phyloP scores from a whole-genome alignment of 2,797 vertebrate species.

The Notolepis coatsorum region DNA sequence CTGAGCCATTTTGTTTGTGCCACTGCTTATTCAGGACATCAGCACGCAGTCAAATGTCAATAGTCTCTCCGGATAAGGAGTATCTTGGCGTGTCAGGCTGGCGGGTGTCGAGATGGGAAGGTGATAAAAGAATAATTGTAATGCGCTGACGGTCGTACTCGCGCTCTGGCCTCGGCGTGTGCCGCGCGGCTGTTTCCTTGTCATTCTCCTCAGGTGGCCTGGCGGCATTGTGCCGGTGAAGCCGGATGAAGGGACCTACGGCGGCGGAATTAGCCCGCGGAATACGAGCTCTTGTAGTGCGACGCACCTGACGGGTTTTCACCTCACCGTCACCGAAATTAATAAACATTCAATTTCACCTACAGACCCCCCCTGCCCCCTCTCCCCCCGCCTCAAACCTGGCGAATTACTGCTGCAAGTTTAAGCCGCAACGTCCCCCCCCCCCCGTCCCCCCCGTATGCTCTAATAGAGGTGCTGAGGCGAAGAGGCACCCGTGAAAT shows the following conservation, averaged over 20 bases:
- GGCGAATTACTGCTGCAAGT: conserved; percentile 60
- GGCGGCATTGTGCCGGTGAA: conserved; percentile 63
- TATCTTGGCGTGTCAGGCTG: conserved; percentile 70
- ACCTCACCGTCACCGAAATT: conserved; percentile 63
- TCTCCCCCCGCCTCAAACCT: conserved; percentile 47
- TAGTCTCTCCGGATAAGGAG: conserved; percentile 74
- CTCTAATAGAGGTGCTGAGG: conserved; percentile 70
- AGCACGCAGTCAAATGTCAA: conserved; percentile 68
- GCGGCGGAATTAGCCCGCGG: conserved; percentile 67
- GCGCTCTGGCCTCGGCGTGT: conserved; percentile 42
- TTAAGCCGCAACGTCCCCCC: conserved; percentile 59
- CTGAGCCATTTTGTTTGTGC: conserved; percentile 15
- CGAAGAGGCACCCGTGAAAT: conserved; percentile 72
- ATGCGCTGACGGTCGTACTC: conserved; percentile 68
- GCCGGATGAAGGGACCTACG: conserved; percentile 64
- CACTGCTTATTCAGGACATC: conserved; percentile 68
- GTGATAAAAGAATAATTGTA: conserved; percentile 67
- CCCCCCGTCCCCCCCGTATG: conserved; percentile 36
- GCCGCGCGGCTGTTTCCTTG: conserved; percentile 62
- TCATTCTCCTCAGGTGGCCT: conserved; percentile 63
- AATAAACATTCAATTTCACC: conserved; percentile 73
- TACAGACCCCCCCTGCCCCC: too few relatives aligned
- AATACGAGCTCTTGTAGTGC: conserved; percentile 71
- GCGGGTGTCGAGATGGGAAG: conserved; percentile 65
- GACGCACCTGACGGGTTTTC: conserved; percentile 72